Conservation (phyloP, 2,797 vertebrate species). For the Oreochromis grahami region DNA sequence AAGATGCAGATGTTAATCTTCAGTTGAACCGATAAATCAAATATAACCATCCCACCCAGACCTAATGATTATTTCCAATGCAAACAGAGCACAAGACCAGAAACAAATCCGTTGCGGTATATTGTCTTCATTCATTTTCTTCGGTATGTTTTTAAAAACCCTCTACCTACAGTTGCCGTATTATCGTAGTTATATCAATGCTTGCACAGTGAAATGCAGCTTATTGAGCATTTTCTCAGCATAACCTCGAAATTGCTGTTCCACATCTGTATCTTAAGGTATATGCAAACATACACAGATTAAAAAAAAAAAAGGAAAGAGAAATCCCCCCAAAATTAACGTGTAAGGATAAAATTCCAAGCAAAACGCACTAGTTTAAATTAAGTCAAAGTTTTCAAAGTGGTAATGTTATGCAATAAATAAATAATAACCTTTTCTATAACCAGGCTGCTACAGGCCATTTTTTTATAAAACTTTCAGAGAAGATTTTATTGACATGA, state of each 20-base stretch:
- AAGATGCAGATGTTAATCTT: conserved; percentile 30
- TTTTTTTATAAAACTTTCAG: conserved; percentile 34
- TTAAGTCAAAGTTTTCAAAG: background rate
- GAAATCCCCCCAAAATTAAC: background rate
- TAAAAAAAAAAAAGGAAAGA: background rate
- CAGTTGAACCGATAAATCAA: background rate
- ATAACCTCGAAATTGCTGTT: background rate
- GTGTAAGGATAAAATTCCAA: background rate
- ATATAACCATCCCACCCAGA: background rate
- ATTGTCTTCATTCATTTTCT: background rate
- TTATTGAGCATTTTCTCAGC: background rate
- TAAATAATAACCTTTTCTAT: conserved; percentile 1
- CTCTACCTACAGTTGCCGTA: background rate
- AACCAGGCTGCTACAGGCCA: background rate
- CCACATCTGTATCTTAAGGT: background rate
- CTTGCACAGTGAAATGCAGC: background rate
- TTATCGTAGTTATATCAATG: background rate
- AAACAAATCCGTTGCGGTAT: background rate
- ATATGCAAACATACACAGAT: background rate
- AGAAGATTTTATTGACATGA: conserved; percentile 25
- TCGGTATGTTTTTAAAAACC: background rate
- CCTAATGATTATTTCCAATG: background rate
- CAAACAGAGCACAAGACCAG: background rate
- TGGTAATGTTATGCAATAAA: conserved; percentile 2
- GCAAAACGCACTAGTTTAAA: background rate